phyloP scores from a whole-genome alignment of 2,888 invertebrate genomes.

The Drosophila limbata region DNA sequence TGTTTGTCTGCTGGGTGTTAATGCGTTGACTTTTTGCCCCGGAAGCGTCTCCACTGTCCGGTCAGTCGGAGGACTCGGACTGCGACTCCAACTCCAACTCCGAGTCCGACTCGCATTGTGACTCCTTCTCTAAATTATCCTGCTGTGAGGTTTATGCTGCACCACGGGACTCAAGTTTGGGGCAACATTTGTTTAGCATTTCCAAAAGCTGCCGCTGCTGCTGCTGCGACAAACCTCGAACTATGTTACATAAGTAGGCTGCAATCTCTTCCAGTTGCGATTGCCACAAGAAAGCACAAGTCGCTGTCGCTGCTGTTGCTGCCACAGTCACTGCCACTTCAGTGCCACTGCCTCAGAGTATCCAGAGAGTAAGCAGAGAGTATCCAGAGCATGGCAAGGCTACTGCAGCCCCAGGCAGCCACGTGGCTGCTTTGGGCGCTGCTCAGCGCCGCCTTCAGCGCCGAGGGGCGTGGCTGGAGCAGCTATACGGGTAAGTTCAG shows the following conservation, averaged over 20 bases:
- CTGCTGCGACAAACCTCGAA: slow-evolving; percentile 11
- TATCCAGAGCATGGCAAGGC: slow-evolving; percentile 54
- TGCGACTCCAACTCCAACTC: slow-evolving; percentile 1
- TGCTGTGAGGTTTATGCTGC: slow-evolving; percentile 69
- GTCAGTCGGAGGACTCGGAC: slow-evolving; percentile 23
- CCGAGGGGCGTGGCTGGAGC: slow-evolving; percentile 46
- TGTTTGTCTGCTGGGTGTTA: slow-evolving; percentile 57
- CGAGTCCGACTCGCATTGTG: not conserved
- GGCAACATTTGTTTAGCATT: slow-evolving; percentile 35
- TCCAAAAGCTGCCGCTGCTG: slow-evolving; percentile 27
- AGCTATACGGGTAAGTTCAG: slow-evolving; percentile 67
- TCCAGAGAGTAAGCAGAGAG: slow-evolving; percentile 4
- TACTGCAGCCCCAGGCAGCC: slow-evolving; percentile 60
- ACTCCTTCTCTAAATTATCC: slow-evolving; percentile 26
- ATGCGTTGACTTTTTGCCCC: slow-evolving; percentile 69
- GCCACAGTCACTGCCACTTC: not conserved
- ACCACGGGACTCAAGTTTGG: slow-evolving; percentile 8
- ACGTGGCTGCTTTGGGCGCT: slow-evolving; percentile 69
- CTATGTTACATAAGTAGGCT: slow-evolving; percentile 33
- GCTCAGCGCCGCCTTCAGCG: slow-evolving; percentile 36
- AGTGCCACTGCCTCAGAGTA: not conserved
- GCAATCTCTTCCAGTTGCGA: slow-evolving; percentile 46
- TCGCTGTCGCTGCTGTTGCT: slow-evolving; percentile 11
- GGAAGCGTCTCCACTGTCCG: slow-evolving; percentile 71
- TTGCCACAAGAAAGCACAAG: slow-evolving; percentile 18